Base-by-base conservation (phyloP, 2,888 invertebrate genomes). In the Oligia strigilis region DNA sequence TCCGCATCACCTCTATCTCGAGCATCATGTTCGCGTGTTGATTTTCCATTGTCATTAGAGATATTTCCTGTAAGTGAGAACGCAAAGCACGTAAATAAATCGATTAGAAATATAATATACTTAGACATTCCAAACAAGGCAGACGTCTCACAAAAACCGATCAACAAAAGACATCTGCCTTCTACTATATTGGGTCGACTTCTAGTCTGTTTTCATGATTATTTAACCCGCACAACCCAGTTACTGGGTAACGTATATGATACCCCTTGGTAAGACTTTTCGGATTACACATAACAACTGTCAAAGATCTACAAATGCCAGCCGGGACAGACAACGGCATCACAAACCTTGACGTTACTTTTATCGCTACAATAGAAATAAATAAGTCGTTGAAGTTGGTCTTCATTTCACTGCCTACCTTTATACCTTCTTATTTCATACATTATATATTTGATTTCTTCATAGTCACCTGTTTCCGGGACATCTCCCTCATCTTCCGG, bases 1-100 rank as follows among this genome's bases (percentile, higher is more conserved):
- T 97, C 80, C 93, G 94, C 79, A 95, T 96, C 84, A 96, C 97
- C 90, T 98, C 98, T 77, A 97, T 97, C 91, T 98, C 98, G 85
- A 97, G 94, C 92, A 97, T 93, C 78, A 97, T 92, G 84, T 97
- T 97, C 0, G 97, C 97, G 87, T 97, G 97, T 62, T 96, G 95
- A 87, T 98, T 98, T 92, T 98, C 98, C 87, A 97, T 95, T 76
- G 96, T 92, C 80, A 95, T 95, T 67, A 97, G 89, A 8, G 95
- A 89, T 81, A 98, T 95, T 94, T 98, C 98, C 96, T 97, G 91
- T 29, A 65, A 40, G 3, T 17, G 60, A 72, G 6, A 60, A 60
- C 0, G 40, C 11, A 40, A 40, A 40, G 0, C 11, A 19, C n/a
- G 40, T 60, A 60, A 72, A 49, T 6, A 49, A 49, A 13, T 4